Evolutionary conservation across 2,113 vertebrate species (phyloP), one percentile per base, ranked within the genome.

Genomic region (Nothobranchius kuhntae): DNA sequence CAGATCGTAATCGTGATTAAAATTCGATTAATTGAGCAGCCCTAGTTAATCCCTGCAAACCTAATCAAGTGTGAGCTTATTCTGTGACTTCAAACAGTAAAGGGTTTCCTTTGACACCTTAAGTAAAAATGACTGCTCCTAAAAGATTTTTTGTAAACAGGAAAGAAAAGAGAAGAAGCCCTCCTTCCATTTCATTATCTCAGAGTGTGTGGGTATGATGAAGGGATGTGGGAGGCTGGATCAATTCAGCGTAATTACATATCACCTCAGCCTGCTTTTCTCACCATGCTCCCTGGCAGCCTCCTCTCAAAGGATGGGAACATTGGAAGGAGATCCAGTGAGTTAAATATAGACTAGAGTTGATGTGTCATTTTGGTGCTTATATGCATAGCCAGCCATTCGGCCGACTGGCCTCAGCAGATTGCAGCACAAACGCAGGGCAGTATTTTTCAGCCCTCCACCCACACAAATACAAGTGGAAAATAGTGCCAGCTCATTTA

Each of bases 311-410:
- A 78, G 63, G 80, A 89, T 78, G 76, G 81, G 76, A 86, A 81
- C 86, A 74, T 75, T 88, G 82, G 82, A 81, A 65, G 73, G 62
- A 76, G 83, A 84, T 88, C 78, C 81, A 86, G 80, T 36, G 76
- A 78, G 83, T 85, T 91, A 91, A 89, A 89, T 84, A 84, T 90
- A 89, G 87, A 81, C 60, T 6, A 61, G 73, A 73, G 74, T 81
- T 75, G 79, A 84, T 87, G 90, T 84, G 84, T 89, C 87, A 86
- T 88, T 71, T 65, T 30, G 53, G 68, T 80, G 70, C 78, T 84
- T 55, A 35, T 82, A 74, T 74, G 73, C 44, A 71, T 73, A 81
- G 82, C 75, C 74, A 68, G 81, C 57, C 53, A 67, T 77, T 77
- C 62, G 9, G 71, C 56, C 64, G 61, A 66, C 70, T 84, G 80